Evolutionary conservation across 2,888 invertebrate species (phyloP).

Genomic region (Noctua fimbriata): DNA sequence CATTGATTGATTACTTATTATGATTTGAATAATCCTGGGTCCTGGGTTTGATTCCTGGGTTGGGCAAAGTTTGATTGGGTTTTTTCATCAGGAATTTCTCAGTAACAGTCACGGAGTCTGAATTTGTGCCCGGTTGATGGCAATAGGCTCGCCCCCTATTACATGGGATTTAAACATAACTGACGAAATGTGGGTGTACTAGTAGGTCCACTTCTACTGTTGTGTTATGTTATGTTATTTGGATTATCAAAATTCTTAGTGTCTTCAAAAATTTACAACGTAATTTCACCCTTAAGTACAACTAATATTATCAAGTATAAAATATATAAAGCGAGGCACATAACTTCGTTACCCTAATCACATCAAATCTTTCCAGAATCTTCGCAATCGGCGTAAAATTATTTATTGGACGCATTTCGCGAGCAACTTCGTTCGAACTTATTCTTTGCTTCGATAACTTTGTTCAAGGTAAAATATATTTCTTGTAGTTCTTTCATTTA

Average conservation of each 20-base stretch:
- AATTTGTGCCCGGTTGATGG: too few relatives aligned
- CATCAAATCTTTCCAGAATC: slow-evolving; percentile 19
- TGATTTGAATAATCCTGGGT: too few relatives aligned
- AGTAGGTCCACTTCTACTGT: too few relatives aligned
- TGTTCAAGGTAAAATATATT: slow-evolving; percentile 34
- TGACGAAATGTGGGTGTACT: too few relatives aligned
- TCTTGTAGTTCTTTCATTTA: slow-evolving; percentile 10
- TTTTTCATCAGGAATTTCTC: too few relatives aligned
- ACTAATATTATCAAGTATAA: neutral
- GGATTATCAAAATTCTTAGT: neutral
- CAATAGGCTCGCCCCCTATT: too few relatives aligned
- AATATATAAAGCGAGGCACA: neutral
- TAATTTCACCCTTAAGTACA: neutral
- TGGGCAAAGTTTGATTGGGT: too few relatives aligned
- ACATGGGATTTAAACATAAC: too few relatives aligned
- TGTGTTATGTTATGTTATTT: too few relatives aligned
- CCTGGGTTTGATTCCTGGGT: too few relatives aligned
- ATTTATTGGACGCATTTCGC: slow-evolving; percentile 23
- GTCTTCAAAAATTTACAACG: neutral
- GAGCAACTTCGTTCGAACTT: slow-evolving; percentile 36
- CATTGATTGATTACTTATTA: too few relatives aligned
- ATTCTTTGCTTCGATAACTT: slow-evolving; percentile 24
- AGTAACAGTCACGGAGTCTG: too few relatives aligned
- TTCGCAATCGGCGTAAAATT: slow-evolving; percentile 20
- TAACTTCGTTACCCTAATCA: slow-evolving; percentile 9